Evolutionary conservation across 2,888 invertebrate genomes (phyloP), one percentile per base, ranked within the genome.

Genomic region (Synanthedon andrenaeformis): DNA sequence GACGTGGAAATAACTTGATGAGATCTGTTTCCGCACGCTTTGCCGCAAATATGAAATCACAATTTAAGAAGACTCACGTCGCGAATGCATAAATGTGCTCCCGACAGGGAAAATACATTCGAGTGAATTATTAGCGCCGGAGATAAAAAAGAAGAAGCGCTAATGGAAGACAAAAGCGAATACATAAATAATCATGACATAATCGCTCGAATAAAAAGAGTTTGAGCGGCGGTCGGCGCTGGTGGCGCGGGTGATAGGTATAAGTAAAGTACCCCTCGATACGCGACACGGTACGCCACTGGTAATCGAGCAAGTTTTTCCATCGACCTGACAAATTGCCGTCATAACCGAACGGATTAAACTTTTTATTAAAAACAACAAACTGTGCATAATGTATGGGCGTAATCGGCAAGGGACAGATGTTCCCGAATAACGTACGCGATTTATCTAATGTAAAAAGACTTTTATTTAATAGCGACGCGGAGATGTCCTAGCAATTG

Each of bases 281-380:
- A 66, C 63, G 62, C 61, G 61, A 63, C 57, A 58, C 56, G 61
- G 59, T 65, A 69, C 74, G 76, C 76, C 72, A 75, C 75, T 73
- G 76, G 77, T 83, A 83, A 83, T 82, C 83, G 81, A 75, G 71
- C 80, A 86, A 86, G 78, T 85, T 86, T 86, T 83, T 83, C 86
- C 84, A 83, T 84, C 77, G 78, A 63, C 67, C 79, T 83, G 84
- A 86, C 84, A 86, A 86, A 86, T 86, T 82, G 76, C 85, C 75
- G 75, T 82, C 86, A 86, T 86, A 86, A 86, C 82, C 76, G 82
- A 82, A 84, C 81, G 84, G 84, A 86, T 86, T 86, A 85, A 86
- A 86, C 85, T 86, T 86, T 86, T 86, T 86, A 86, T 85, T 86
- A 86, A 86, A 85, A 85, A 86, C 85, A 86, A 85, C 85, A 86